A percentile compares a stretch with the other conserved stretches of the same genome.
These are phyloP conservation scores for Falco cherrug DNA, from an alignment of 2,797 vertebrate genomes.

Conservation along the genomic window DNA sequence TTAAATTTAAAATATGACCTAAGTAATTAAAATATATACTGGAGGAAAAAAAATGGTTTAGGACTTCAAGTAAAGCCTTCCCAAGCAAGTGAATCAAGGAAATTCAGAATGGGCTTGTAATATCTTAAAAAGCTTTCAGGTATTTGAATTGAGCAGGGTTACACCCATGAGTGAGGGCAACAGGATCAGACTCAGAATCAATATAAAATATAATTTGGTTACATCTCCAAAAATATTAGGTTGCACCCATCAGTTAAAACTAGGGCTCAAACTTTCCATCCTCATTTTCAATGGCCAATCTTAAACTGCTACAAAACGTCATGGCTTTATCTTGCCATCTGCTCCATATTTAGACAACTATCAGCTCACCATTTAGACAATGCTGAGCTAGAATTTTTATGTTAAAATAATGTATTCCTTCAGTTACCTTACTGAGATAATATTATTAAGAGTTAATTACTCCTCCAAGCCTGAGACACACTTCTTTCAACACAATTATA, in stretches of 20 bases:
- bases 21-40: neutral
- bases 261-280: neutral
- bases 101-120: neutral
- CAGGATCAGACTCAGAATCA: neutral
- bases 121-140: neutral
- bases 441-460: neutral
- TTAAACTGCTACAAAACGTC: neutral
- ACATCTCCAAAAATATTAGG: neutral
- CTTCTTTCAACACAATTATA: neutral
- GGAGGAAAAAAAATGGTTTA: neutral
- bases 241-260: neutral
- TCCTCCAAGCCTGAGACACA: neutral
- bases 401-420: neutral
- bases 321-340: neutral
- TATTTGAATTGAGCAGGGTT: neutral
- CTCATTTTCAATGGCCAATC: neutral
- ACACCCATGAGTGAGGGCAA: neutral
- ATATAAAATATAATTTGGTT: neutral
- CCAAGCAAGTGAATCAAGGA: neutral
- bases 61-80: neutral
- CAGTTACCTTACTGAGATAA: neutral
- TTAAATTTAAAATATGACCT: neutral
- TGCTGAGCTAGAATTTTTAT: neutral
- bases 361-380: neutral
- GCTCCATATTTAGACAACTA: neutral